phyloP scores from a whole-genome alignment of 2,888 invertebrate species.

The Tryphoninae sp. region DNA sequence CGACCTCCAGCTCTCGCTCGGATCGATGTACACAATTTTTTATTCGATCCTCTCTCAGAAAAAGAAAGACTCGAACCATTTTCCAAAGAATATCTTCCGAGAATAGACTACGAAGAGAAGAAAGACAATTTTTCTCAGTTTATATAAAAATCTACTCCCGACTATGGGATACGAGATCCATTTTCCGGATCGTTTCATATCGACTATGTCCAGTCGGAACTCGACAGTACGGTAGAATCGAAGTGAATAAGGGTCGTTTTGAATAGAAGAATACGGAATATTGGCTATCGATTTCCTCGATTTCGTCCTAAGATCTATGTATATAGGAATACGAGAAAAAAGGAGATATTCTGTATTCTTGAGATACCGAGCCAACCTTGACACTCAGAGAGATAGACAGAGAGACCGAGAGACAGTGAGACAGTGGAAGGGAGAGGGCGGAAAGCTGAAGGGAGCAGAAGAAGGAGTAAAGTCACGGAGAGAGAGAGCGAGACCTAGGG shows the following conservation, averaged over 20 bases:
- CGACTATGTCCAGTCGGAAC: background rate
- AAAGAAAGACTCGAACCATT: background rate
- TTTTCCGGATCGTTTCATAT: background rate
- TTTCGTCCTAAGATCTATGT: background rate
- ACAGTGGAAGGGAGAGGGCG: background rate
- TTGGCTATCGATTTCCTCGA: background rate
- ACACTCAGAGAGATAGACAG: conserved; percentile 36
- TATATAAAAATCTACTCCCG: background rate
- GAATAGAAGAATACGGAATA: background rate
- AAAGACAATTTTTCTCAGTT: background rate
- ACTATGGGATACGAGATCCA: background rate
- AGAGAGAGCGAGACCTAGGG: conserved; percentile 23
- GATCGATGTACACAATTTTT: background rate
- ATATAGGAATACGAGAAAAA: background rate
- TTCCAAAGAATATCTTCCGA: background rate
- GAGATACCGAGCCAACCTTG: conserved; percentile 50
- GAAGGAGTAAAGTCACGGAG: background rate
- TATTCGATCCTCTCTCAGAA: background rate
- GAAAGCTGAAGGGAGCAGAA: conserved; percentile 11
- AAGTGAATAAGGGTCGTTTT: background rate
- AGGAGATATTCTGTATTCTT: background rate
- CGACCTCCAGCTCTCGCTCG: background rate
- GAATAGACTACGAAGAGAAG: background rate
- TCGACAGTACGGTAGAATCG: background rate
- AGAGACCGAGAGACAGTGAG: background rate